Conservation (phyloP, 2,113 vertebrate genomes). For the Polypterus bichir region DNA sequence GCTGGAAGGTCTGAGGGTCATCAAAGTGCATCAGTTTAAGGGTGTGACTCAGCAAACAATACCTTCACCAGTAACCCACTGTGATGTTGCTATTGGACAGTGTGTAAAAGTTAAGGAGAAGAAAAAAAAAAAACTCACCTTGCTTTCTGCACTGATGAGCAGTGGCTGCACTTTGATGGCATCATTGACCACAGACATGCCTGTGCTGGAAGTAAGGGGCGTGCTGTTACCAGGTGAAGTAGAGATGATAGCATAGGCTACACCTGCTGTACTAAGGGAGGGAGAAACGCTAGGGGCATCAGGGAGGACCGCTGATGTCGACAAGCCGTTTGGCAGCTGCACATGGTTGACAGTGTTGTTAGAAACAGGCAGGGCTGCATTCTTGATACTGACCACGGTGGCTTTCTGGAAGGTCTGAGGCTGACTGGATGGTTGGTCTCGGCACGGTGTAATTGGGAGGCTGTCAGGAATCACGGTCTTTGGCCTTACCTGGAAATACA, state of each 20-base stretch:
- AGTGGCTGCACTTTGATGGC: conserved; percentile 73
- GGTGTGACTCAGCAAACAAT: too few relatives aligned
- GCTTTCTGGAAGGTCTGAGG: conserved; percentile 68
- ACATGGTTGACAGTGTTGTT: conserved; percentile 81
- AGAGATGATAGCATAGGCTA: conserved; percentile 90
- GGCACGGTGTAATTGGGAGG: conserved; percentile 70
- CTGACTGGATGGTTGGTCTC: conserved; percentile 69
- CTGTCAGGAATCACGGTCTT: conserved; percentile 96
- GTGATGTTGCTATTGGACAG: too few relatives aligned
- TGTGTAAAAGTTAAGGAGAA: too few relatives aligned
- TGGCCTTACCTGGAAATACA: conserved; percentile 77
- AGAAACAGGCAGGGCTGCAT: conserved; percentile 78
- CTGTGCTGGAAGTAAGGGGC: conserved; percentile 40
- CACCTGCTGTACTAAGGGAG: conserved; percentile 56
- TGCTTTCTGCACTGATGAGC: conserved; percentile 69
- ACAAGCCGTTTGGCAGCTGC: conserved; percentile 46
- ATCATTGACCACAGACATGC: conserved; percentile 61
- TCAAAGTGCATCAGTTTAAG: too few relatives aligned
- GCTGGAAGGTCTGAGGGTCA: too few relatives aligned
- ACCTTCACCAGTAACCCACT: too few relatives aligned
- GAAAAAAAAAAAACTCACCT: conserved; percentile 40
- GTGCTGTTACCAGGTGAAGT: conserved; percentile 56
- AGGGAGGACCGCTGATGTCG: conserved; percentile 26
- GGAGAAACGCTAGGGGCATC: conserved; percentile 36
- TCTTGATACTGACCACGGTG: conserved; percentile 68